Percentiles rank a stretch among this genome's conserved stretches.
Conservation (phyloP, 2,113 vertebrate genomes). For the Thamnaconus septentrionalis region DNA sequence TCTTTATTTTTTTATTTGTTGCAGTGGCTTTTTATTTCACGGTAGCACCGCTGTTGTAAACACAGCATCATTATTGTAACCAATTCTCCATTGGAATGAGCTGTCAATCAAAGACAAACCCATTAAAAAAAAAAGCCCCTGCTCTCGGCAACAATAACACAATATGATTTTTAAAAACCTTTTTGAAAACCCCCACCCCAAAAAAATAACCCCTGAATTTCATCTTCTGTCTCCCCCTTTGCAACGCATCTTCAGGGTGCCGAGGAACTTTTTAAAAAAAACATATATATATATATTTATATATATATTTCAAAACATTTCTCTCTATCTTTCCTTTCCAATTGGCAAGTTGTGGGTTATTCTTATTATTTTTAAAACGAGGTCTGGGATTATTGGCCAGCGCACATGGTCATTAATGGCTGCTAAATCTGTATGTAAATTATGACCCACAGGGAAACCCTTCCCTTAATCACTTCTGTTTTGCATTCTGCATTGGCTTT, state of each 20-base stretch:
- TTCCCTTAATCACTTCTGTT: conserved; percentile 21
- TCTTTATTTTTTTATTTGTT: not conserved
- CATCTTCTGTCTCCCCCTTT: conserved; percentile 25
- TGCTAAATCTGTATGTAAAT: conserved; percentile 52
- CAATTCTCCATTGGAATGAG: conserved; percentile 24
- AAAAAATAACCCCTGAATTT: conserved; percentile 28
- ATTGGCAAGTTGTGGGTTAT: conserved; percentile 3
- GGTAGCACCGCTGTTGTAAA: conserved; percentile 31
- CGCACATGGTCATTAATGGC: conserved; percentile 19
- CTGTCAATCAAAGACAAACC: conserved; percentile 52
- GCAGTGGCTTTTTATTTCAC: conserved; percentile 7
- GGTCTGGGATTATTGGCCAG: conserved; percentile 11
- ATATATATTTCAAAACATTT: too few species aligned
- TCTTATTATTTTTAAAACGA: conserved; percentile 7
- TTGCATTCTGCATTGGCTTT: conserved; percentile 12
- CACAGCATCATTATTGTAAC: conserved; percentile 28
- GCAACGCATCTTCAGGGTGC: conserved; percentile 11
- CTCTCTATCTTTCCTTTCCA: too few species aligned
- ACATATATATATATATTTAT: not conserved
- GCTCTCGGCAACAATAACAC: conserved; percentile 20
- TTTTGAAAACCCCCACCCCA: not conserved
- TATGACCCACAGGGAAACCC: conserved; percentile 41
- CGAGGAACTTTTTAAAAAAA: conserved; percentile 16
- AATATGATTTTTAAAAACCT: conserved; percentile 1
- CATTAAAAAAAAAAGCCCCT: conserved; percentile 28